Conservation (phyloP, 2,113 vertebrate genomes). For the Marmota flaviventris region DNA sequence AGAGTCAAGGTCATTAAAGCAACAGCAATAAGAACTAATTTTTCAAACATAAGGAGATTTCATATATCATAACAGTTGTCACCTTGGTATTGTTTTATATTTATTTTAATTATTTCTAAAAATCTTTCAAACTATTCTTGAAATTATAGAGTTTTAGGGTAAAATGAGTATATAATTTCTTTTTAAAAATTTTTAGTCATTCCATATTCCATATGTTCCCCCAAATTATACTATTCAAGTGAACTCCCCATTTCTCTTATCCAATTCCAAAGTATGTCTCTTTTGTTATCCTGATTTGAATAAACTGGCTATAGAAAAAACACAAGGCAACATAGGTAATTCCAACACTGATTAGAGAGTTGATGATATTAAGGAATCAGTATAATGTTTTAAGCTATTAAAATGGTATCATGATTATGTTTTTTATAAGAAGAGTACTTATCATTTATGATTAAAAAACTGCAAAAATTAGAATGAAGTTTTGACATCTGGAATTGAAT, state of each 20-base stretch:
- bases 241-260: neutral
- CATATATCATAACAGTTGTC: neutral
- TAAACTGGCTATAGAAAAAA: neutral
- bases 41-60: neutral
- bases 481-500: neutral
- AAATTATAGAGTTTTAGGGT: neutral
- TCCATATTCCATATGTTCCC: neutral
- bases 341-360: conserved; percentile 35
- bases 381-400: conserved; percentile 6
- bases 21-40: neutral
- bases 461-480: neutral
- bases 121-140: neutral
- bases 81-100: neutral
- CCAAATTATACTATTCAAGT: neutral
- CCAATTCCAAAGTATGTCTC: neutral
- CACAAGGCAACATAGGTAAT: neutral
- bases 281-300: neutral
- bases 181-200: conserved; percentile 3
- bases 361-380: neutral
- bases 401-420: neutral
- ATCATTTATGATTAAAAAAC: neutral
- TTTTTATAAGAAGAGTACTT: neutral
- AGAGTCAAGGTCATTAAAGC: neutral
- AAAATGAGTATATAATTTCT: neutral
- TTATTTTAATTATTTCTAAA: conserved; percentile 7